Percentiles rank a stretch among this genome's conserved stretches.
Evolutionary conservation across 2,797 vertebrate genomes (phyloP).

Genomic region (Sylvilagus floridanus): DNA sequence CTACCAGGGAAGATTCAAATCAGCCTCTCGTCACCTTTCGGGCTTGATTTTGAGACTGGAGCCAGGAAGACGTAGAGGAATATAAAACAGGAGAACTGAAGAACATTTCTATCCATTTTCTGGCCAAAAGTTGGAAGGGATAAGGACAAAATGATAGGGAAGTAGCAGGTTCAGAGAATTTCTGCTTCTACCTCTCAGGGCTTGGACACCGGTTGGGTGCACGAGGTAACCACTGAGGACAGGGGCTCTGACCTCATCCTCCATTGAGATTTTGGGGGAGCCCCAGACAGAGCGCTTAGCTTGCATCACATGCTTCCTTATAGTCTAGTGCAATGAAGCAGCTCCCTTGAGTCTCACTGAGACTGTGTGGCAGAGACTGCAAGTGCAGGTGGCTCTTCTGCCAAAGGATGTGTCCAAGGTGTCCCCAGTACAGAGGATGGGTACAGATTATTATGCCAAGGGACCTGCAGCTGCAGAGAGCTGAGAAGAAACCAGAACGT

Average conservation of each 20-base stretch:
- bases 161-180: background rate
- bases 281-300: background rate
- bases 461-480: background rate
- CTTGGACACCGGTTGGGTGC: background rate
- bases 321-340: background rate
- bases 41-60: background rate
- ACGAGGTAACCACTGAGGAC: no score
- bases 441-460: fast-evolving
- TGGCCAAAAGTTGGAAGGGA: background rate
- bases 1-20: background rate
- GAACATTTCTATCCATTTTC: background rate
- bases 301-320: background rate
- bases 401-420: fast-evolving
- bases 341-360: background rate
- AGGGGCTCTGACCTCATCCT: background rate
- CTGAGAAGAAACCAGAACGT: background rate
- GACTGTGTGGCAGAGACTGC: background rate
- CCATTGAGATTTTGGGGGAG: background rate
- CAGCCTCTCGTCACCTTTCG: background rate
- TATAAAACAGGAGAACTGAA: background rate
- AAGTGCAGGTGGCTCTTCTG: no score
- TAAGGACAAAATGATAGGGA: background rate
- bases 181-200: background rate
- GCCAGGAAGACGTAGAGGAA: background rate
- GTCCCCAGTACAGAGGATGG: background rate